These are phyloP conservation scores for Drymodes brunneopygia DNA, from an alignment of 2,113 vertebrate species.

Conservation along the genomic window DNA sequence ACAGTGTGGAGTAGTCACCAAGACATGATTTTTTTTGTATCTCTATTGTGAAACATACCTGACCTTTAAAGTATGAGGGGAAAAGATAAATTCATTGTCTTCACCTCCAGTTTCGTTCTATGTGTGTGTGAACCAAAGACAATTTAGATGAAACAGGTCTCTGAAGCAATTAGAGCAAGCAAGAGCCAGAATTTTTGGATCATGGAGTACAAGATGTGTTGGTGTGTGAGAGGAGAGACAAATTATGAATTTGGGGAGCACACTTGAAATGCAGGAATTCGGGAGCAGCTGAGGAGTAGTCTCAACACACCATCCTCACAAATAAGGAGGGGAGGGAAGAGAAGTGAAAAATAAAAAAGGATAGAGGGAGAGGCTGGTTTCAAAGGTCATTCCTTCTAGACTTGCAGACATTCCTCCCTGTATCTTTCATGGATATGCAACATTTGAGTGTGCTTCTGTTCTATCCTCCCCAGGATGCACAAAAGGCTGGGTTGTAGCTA, in stretches of 20 bases:
- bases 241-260: neutral
- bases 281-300: neutral
- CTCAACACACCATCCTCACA: neutral
- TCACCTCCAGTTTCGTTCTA: neutral
- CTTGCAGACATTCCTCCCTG: neutral
- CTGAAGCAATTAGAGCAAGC: neutral
- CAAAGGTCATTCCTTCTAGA: neutral
- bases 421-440: neutral
- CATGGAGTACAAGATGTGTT: neutral
- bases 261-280: neutral
- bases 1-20: neutral
- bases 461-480: neutral
- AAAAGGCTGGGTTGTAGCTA: neutral
- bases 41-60: neutral
- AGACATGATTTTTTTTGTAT: neutral
- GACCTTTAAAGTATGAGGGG: neutral
- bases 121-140: neutral
- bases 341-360: neutral
- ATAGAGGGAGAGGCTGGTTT: neutral
- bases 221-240: neutral
- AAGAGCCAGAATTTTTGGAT: neutral
- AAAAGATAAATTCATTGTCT: neutral
- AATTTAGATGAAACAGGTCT: neutral
- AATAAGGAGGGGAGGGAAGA: neutral
- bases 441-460: neutral